Percentiles rank a stretch among this genome's conserved stretches.
phyloP scores from a whole-genome alignment of 2,113 vertebrate species.

The Trinectes maculatus region DNA sequence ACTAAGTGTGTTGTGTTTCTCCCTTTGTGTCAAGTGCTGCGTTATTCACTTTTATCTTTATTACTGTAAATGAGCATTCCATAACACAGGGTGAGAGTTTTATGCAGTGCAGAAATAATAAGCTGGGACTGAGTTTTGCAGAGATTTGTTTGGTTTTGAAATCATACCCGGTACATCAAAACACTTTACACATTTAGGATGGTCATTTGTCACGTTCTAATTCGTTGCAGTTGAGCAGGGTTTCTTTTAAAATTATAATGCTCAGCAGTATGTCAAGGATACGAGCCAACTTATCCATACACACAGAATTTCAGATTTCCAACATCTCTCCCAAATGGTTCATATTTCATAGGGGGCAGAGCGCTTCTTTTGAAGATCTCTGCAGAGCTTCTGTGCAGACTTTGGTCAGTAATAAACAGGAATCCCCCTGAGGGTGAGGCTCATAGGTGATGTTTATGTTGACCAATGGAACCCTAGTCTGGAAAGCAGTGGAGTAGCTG shows the following conservation, averaged over 20 bases:
- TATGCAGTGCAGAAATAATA: not conserved
- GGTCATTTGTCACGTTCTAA: not conserved
- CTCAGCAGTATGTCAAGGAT: constrained; percentile 23
- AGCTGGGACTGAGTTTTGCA: not conserved
- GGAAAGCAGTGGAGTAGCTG: constrained; percentile 65
- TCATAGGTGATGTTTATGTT: constrained; percentile 73
- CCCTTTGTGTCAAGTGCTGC: fast-evolving
- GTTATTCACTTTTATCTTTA: not conserved
- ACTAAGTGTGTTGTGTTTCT: not conserved
- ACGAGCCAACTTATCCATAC: constrained; percentile 43
- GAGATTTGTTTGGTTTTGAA: not conserved
- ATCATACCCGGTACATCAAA: not conserved
- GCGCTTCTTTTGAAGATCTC: constrained; percentile 68
- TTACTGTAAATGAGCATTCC: not conserved
- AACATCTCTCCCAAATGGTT: constrained; percentile 60
- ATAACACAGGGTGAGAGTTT: not conserved
- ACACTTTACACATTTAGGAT: not conserved
- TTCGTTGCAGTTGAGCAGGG: not conserved
- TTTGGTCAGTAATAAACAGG: constrained; percentile 75
- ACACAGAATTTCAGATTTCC: constrained; percentile 54
- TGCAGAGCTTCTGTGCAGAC: constrained; percentile 64
- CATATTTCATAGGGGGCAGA: constrained; percentile 63
- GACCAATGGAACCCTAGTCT: constrained; percentile 72
- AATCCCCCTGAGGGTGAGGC: constrained; percentile 69
- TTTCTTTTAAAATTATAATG: constrained; percentile 26